Base-by-base conservation (phyloP, 2,797 vertebrate genomes). In the Coracias cyanogaster region DNA sequence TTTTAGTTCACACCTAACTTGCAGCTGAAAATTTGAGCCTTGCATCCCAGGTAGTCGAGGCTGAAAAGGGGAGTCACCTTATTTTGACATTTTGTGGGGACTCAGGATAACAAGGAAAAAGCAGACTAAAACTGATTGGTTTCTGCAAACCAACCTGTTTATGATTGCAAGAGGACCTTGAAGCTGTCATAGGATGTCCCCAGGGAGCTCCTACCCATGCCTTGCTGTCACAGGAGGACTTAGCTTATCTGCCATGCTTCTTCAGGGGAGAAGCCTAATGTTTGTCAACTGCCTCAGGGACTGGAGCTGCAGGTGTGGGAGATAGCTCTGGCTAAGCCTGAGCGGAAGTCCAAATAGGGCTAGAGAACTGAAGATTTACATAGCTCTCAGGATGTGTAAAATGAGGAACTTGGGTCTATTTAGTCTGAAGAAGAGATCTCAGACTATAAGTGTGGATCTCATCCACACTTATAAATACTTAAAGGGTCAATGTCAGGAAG, bases 111-210 rank as follows among this genome's bases (percentile, higher is more conserved):
- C 51, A 61, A 60, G 41, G 51, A 41, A 60, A 70, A 86, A 73
- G 7, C 41, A 86, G 33, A 83, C 41, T 54, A 58, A 70, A 89
- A 9, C 4, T 3, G 7, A 15, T 6, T 82, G 20, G 4, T 92
- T 87, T 85, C 55, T 94, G 79, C 29, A 76, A 72, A 35, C 43
- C 25, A 87, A 69, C 16, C 21, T 83, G 43, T 73, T 90, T 26
- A 3, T 70, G n/a, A 73, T 66, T 28, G 43, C 26, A 78, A 33
- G 43, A 85, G 60, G 26, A 83, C 26, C 9, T 61, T 86, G 60
- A 81, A 62, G 29, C 29, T 1, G 0, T n/a, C 1, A 1, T 6
- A 58, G 26, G 60, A 61, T 72, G 6, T 39, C 22, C 25, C 12
- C 70, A 20, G 55, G 55, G 51, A 90, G n/a, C 20, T 66, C 28